Evolutionary conservation across 2,888 invertebrate species (phyloP), one percentile per base, ranked within the genome.

Genomic region (Apoderus coryli): DNA sequence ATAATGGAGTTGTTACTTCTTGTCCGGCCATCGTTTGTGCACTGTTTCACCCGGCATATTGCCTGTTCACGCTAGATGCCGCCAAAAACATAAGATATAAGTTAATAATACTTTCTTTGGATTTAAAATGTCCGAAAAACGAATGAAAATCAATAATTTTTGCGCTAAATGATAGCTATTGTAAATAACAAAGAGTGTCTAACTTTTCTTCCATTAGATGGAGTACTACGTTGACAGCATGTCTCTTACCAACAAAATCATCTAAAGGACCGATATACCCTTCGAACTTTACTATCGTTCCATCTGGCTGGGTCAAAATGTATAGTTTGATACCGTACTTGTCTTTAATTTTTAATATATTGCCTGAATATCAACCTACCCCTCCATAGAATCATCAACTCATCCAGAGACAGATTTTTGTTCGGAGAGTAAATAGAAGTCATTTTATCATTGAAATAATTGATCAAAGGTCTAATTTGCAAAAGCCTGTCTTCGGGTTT

Each of bases 381-480:
- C 12, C 32, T 10, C 22, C 32, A 32, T 9, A 27, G 23, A n/a
- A 32, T 23, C 27, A 32, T 32, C 3, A 22, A 27, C 14, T 32
- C 27, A 14, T 31, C 25, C n/a, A 19, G 19, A 6, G 19, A 6
- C 6, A 19, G 19, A 19, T 19, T 19, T 19, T 32, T 32, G n/a
- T 16, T 19, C 9, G 31, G 31, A 22, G 25, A 19, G 19, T 26
- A 27, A 9, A 31, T 14, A 15, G 14, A 10, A 4, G 13, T 2
- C 31, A 31, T 31, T 16, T 31, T 31, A n/a, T 26, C n/a, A 16
- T 31, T 31, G 10, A 31, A 31, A 25, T 26, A 31, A 13, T 31
- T 23, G 5, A 31, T 6, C 10, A 26, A 10, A 4, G 12, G 7
- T 13, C 27, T 26, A 7, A 26, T 26, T 26, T 26, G 10, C 6